A percentile compares a stretch with the other conserved stretches of the same genome.
Evolutionary conservation across 53 echinoderm and acorn worm genomes (phyloP).

Genomic region (Paelopatides confundens): DNA sequence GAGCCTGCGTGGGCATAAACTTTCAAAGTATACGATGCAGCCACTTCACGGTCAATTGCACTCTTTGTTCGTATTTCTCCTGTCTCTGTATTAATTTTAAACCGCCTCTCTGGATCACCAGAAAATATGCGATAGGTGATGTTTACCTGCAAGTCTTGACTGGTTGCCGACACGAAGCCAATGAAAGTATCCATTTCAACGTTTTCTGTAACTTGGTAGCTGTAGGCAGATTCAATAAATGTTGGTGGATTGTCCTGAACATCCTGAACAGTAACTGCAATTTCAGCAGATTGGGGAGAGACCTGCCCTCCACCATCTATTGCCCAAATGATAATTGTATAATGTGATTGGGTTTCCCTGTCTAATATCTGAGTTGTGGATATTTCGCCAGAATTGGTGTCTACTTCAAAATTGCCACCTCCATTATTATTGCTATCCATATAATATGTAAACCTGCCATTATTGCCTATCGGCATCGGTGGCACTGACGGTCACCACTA

Average conservation of each 20-base stretch:
- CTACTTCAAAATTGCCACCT: constrained; percentile 69
- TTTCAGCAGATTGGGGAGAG: constrained; percentile 49
- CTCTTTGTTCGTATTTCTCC: constrained; percentile 65
- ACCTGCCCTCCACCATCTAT: constrained; percentile 70
- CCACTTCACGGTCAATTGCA: constrained; percentile 74
- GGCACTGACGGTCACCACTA: constrained; percentile 74
- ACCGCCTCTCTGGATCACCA: constrained; percentile 83
- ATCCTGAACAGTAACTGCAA: constrained; percentile 77
- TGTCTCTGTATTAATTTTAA: constrained; percentile 69
- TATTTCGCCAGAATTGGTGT: constrained; percentile 65
- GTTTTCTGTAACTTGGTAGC: constrained; percentile 81
- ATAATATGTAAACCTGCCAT: constrained; percentile 71
- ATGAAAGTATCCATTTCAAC: constrained; percentile 54
- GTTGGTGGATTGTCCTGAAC: constrained; percentile 82
- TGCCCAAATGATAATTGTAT: constrained; percentile 71
- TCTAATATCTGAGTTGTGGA: constrained; percentile 71
- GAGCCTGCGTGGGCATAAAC: constrained; percentile 75
- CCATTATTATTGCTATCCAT: constrained; percentile 52
- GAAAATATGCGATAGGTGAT: constrained; percentile 82
- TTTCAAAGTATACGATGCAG: constrained; percentile 62
- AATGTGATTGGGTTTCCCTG: constrained; percentile 71
- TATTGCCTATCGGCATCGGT: constrained; percentile 78
- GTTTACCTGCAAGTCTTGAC: constrained; percentile 72
- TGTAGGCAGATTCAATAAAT: constrained; percentile 69
- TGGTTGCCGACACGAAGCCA: constrained; percentile 77